These are phyloP conservation scores for Gobiocypris rarus DNA, from an alignment of 2,113 vertebrate species.

Conservation along the genomic window DNA sequence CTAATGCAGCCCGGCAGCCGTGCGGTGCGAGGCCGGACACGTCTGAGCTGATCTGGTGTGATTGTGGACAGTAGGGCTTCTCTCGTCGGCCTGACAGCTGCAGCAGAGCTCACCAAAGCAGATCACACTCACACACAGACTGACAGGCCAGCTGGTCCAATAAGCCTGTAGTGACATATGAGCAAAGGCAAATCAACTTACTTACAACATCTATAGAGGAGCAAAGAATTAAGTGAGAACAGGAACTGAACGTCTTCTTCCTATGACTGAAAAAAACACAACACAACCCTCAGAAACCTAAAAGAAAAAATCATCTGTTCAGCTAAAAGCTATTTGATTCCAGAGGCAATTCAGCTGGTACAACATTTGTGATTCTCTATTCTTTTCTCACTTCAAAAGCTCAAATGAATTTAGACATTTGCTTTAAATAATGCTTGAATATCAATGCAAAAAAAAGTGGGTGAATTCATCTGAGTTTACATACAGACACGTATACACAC, in stretches of 20 bases:
- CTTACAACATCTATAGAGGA: constrained; percentile 3
- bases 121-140: constrained; percentile 40
- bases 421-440: not conserved
- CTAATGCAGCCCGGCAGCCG: constrained; percentile 37
- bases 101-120: constrained; percentile 26
- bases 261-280: not conserved
- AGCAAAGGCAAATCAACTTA: constrained; percentile 34
- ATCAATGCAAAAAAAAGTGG: not conserved
- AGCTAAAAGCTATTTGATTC: not conserved
- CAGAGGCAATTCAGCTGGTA: not conserved
- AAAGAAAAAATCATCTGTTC: not conserved
- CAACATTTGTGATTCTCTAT: not conserved
- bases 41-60: constrained; percentile 49
- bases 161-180: constrained; percentile 15
- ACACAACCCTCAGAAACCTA: too few species aligned
- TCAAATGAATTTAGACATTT: not conserved
- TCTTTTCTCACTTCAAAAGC: not conserved
- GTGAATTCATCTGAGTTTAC: not conserved
- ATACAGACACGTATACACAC: not conserved
- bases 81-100: constrained; percentile 46
- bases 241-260: not conserved
- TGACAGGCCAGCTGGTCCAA: constrained; percentile 30
- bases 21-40: constrained; percentile 30
- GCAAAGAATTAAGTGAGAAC: not conserved
- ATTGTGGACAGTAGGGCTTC: constrained; percentile 48